phyloP scores from a whole-genome alignment of 1,140 invertebrate genomes.

The Drosophila tropicalis region DNA sequence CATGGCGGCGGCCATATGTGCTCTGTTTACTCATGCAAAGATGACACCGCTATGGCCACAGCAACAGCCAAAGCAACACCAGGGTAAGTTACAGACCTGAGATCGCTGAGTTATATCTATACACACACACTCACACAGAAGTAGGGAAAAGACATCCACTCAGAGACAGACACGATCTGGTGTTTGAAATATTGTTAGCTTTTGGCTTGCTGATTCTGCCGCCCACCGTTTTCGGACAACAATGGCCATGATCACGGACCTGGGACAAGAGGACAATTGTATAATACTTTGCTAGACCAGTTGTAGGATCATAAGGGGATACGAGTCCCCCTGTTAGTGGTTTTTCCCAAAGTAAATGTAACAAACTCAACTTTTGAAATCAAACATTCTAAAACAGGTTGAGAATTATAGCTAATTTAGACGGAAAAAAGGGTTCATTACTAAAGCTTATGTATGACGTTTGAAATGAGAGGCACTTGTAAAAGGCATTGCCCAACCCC shows the following conservation, averaged over 20 bases:
- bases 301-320: no score
- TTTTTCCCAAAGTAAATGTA: no score
- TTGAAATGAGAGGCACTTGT: no score
- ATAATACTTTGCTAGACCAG: no score
- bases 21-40: constrained; percentile 70
- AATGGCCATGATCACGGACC: constrained; percentile 43
- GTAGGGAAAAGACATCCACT: constrained; percentile 16
- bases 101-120: background rate
- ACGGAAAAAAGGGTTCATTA: no score
- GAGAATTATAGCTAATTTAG: no score
- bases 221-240: constrained; percentile 51
- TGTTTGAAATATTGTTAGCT: constrained; percentile 77
- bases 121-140: background rate
- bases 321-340: no score
- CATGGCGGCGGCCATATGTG: constrained; percentile 25
- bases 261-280: no score
- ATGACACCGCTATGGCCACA: constrained; percentile 60
- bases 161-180: constrained; percentile 51
- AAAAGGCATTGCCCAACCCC: background rate
- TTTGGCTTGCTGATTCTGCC: constrained; percentile 45
- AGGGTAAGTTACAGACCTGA: constrained; percentile 4
- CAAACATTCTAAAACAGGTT: no score
- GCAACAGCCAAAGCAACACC: constrained; percentile 26
- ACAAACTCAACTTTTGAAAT: no score
- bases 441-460: no score